Base-by-base conservation (phyloP, 2,113 vertebrate species). In the Halichoerus grypus region DNA sequence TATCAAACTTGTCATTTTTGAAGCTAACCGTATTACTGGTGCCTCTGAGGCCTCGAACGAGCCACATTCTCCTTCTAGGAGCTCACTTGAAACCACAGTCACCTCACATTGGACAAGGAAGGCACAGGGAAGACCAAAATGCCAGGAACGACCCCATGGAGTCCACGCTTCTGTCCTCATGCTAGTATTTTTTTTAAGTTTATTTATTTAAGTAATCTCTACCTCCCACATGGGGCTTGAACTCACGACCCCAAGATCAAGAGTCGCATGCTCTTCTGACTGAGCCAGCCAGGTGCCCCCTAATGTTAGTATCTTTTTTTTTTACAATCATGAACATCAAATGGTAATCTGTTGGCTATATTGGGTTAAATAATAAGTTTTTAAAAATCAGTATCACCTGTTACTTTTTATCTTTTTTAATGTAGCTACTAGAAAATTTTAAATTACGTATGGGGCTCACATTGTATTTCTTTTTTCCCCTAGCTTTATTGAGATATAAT, bases 1-100 rank as follows among this genome's bases (percentile, higher is more conserved):
- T 98, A 96, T 99, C 99, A 82, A 99, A 99, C 96, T 99, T 99
- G 98, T 99, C 99, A 71, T 99, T 99, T 98, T 93, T 98, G 98
- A 98, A 99, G 21, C 98, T 99, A 26, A 53, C 95, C 1, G 93
- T 42, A 85, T 99, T 99, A 98, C 98, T 99, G 99, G 95, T 99
- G 98, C 72, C 99, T 99, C 97, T 99, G 99, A 0, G 98, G 90
- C 80, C 99, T 98, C 33, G 99, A 99, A 18, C 99, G 99, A 65
- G 98, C 96, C 77, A 98, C 97, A 19, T 99, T 99, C 33, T 99
- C 99, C 88, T 98, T 99, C 97, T 99, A 99, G 18, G 99, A 99
- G 94, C 99, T 99, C 99, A 99, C 99, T 4, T 3, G 65, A 15
- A 63, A 87, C 24, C 61, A 5, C 42, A 31, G 1, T 9, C 3